Base-by-base conservation (phyloP, 1,140 invertebrate species). In the Portunus trituberculatus region DNA sequence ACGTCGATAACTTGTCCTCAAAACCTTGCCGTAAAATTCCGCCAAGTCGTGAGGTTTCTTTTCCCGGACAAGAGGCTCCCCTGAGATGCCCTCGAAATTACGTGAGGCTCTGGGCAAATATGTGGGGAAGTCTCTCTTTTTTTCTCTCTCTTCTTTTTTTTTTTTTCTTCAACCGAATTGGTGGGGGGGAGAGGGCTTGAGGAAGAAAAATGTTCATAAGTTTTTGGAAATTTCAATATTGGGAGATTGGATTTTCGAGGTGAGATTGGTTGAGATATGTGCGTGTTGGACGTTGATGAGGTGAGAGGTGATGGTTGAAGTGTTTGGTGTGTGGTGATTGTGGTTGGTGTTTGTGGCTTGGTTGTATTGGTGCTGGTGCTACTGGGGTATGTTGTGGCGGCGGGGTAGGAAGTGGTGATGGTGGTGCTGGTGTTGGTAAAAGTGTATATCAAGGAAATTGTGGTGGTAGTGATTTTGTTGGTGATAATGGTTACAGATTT, bases 1-100 rank as follows among this genome's bases (percentile, higher is more conserved):
- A 76, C 67, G 67, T 76, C 67, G 20, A 76, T 76, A 76, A 76
- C 67, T 76, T 76, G 67, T 76, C 67, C 67, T 76, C 67, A 76
- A 76, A 76, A 20, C 20, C n/a, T 76, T 76, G 67, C 67, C 67
- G 67, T 76, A 76, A 76, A 76, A 76, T 76, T 76, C 67, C 67
- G 25, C 20, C 67, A 76, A 76, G 67, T 76, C 67, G 67, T 76
- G 67, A 76, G 67, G 67, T 76, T 76, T 76, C 67, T 76, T 76
- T 76, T 76, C 67, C 67, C n/a, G 10, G 67, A 76, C 25, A 20
- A 76, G 67, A 76, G 67, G 67, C 67, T 76, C 20, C 67, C 67
- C 67, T 39, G 67, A 76, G 25, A 76, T 76, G 67, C 67, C 67
- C 67, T 76, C 67, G 67, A 76, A 76, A 76, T 76, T 76, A 76